Evolutionary conservation across 2,797 vertebrate species (phyloP).

Genomic region (Sylvia borin): DNA sequence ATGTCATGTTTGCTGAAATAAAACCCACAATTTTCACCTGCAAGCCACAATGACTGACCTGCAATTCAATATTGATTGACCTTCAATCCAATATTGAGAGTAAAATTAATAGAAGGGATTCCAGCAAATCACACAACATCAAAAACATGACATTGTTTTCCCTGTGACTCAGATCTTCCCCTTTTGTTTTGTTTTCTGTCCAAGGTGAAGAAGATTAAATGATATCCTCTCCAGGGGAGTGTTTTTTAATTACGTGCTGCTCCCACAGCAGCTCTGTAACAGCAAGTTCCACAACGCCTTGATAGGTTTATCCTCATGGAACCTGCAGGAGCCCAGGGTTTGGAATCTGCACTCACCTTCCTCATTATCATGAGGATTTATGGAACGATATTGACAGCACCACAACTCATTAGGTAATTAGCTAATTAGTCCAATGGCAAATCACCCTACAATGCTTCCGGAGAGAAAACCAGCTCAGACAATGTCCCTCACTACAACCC

Average conservation of each 20-base stretch:
- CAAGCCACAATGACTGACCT: neutral
- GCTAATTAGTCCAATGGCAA: neutral
- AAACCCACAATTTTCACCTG: neutral
- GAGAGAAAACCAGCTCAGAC: neutral
- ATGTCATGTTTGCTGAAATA: neutral
- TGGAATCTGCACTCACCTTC: neutral
- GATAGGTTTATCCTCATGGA: neutral
- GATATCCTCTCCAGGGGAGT: neutral
- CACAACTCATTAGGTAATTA: neutral
- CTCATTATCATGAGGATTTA: neutral
- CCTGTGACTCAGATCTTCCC: neutral
- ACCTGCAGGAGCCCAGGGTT: neutral
- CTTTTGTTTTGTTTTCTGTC: neutral
- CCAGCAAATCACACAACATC: neutral
- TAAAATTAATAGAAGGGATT: neutral
- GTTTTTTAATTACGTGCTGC: slow-evolving; percentile 2
- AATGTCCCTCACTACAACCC: neutral
- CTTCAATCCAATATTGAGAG: neutral
- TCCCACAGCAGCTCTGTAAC: neutral
- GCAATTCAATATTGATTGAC: neutral
- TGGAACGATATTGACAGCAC: neutral
- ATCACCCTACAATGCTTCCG: neutral
- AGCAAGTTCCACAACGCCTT: neutral
- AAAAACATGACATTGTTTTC: neutral
- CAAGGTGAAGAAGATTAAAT: neutral